Evolutionary conservation across 2,113 vertebrate genomes (phyloP).

Genomic region (Rhadina sibilatrix): DNA sequence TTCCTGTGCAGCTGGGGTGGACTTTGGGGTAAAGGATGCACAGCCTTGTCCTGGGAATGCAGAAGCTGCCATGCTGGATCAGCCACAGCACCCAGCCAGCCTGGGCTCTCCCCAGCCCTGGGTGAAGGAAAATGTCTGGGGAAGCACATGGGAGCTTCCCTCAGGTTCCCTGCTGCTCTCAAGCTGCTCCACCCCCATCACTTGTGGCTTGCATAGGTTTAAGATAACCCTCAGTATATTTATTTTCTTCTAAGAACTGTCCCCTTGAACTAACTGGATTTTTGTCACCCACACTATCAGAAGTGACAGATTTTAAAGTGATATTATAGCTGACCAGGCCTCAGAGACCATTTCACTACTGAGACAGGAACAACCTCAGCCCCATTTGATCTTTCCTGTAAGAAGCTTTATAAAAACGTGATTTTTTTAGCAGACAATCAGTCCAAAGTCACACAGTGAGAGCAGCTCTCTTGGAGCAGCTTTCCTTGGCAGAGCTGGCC

Average conservation of each 20-base stretch:
- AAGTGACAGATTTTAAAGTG: neutral
- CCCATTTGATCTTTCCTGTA: neutral
- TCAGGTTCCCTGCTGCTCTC: neutral
- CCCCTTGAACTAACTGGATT: neutral
- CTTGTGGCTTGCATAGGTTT: neutral
- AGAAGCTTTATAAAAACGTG: neutral
- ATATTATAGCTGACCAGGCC: neutral
- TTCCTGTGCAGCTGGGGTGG: neutral
- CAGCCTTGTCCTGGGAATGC: neutral
- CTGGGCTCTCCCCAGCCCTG: neutral
- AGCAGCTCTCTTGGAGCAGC: neutral
- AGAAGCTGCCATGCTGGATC: neutral
- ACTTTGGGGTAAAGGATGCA: neutral
- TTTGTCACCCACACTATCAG: rapidly evolving
- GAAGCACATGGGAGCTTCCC: neutral
- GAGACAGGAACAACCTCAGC: neutral
- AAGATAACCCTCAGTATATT: neutral
- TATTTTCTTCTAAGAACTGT: neutral
- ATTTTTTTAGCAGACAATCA: neutral
- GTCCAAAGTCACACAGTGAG: neutral
- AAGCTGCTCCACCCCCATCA: neutral
- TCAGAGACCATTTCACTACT: neutral
- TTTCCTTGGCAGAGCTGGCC: neutral
- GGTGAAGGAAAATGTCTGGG: neutral
- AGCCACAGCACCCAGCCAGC: neutral